Percentiles rank a stretch among this genome's conserved stretches.
These are phyloP conservation scores for Bombus affinis DNA, from an alignment of 1,140 invertebrate genomes.

Conservation along the genomic window DNA sequence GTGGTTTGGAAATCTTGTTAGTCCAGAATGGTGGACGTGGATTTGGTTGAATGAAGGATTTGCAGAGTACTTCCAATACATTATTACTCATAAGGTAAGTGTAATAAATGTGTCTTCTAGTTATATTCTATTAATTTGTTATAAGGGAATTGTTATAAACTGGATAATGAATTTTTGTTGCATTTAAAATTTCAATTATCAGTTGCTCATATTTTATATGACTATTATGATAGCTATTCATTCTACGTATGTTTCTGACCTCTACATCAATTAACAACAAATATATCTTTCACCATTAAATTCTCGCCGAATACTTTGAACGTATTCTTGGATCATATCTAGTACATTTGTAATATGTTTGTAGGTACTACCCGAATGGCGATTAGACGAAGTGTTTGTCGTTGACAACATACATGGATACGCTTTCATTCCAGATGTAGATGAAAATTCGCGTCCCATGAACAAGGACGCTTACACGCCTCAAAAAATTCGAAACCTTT, in stretches of 20 bases:
- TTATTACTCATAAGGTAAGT: slow-evolving; percentile 82
- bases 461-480: slow-evolving; percentile 87
- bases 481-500: slow-evolving; percentile 88
- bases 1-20: slow-evolving; percentile 86
- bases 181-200: not conserved
- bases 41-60: slow-evolving; percentile 89
- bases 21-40: slow-evolving; percentile 85
- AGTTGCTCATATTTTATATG: not conserved
- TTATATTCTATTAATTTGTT: too few species aligned
- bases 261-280: not conserved
- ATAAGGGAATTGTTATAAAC: not conserved
- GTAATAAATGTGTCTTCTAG: not conserved
- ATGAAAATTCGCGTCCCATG: slow-evolving; percentile 88
- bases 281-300: not conserved
- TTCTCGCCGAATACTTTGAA: not conserved
- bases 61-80: slow-evolving; percentile 88
- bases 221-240: not conserved
- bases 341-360: not conserved
- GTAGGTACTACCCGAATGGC: slow-evolving; percentile 86
- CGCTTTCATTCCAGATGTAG: slow-evolving; percentile 87
- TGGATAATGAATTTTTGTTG: not conserved
- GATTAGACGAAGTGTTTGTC: slow-evolving; percentile 91
- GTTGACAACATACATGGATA: slow-evolving; percentile 86
- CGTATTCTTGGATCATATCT: not conserved
- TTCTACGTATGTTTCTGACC: not conserved